phyloP scores from a whole-genome alignment of 1,140 invertebrate species.

The Delia radicum region DNA sequence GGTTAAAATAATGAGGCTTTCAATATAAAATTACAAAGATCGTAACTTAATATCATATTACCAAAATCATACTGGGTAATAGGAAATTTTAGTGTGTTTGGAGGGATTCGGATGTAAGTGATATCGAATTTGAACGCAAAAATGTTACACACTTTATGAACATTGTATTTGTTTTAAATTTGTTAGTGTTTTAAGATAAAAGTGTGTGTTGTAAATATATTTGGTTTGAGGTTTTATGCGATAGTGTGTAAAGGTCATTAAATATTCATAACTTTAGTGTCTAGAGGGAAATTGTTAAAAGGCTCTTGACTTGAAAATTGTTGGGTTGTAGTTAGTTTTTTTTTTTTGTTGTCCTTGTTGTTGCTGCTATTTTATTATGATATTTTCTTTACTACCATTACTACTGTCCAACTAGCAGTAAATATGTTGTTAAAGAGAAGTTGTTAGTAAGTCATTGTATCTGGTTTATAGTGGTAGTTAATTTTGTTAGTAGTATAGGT shows the following conservation, averaged over 20 bases:
- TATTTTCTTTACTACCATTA: not conserved
- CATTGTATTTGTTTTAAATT: no score
- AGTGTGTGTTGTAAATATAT: not conserved
- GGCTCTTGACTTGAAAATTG: constrained; percentile 18
- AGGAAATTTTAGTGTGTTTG: no score
- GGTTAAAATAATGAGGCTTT: no score
- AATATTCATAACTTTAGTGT: constrained; percentile 22
- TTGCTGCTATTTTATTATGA: not conserved
- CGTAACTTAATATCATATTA: no score
- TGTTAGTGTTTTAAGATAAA: no score
- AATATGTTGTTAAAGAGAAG: not conserved
- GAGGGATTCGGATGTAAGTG: no score
- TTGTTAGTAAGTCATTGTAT: not conserved
- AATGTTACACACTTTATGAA: no score
- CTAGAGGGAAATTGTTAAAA: constrained; percentile 7
- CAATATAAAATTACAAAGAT: no score
- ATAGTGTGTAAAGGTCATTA: constrained; percentile 19
- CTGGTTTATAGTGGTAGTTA: not conserved
- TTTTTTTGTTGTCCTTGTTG: not conserved
- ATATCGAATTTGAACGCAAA: no score
- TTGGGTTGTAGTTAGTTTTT: not conserved
- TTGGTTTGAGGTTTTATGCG: not conserved
- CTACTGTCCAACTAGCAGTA: not conserved
- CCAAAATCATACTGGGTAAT: no score
- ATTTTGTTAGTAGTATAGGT: not conserved